Conservation (phyloP, 2,113 vertebrate genomes). For the Phycodurus eques region DNA sequence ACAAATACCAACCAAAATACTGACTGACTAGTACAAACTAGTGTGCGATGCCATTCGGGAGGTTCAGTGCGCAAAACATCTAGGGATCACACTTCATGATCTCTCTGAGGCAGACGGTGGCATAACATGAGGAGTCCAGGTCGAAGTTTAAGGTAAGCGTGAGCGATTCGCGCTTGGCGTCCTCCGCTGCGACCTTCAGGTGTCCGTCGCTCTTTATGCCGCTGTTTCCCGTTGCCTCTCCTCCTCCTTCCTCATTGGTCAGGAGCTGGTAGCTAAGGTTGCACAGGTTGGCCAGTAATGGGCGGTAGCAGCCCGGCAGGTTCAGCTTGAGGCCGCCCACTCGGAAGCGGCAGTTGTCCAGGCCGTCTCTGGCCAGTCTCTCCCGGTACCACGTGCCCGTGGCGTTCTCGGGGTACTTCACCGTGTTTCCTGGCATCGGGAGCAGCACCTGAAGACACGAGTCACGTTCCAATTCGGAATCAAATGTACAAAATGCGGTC, state of each 20-base stretch:
- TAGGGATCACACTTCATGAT: conserved; percentile 87
- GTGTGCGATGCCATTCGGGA: too few species aligned
- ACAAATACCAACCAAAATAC: conserved; percentile 18
- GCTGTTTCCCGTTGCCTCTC: conserved; percentile 11
- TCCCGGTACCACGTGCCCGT: conserved; percentile 78
- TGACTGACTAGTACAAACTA: conserved; percentile 10
- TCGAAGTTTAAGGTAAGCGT: conserved; percentile 82
- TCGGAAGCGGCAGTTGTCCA: conserved; percentile 80
- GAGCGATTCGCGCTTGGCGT: conserved; percentile 26
- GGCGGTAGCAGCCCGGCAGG: conserved; percentile 89
- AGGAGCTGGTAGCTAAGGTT: conserved; percentile 77
- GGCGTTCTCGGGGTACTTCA: conserved; percentile 83
- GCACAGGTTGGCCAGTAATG: conserved; percentile 79
- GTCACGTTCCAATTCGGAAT: not conserved
- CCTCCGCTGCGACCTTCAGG: not conserved
- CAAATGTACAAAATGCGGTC: not conserved
- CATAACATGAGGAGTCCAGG: conserved; percentile 89
- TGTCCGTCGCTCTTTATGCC: not conserved
- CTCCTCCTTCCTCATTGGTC: conserved; percentile 13
- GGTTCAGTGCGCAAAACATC: conserved; percentile 1
- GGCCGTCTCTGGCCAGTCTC: conserved; percentile 78
- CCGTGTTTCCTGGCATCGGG: conserved; percentile 87
- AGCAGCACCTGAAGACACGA: conserved; percentile 80
- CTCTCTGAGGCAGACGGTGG: conserved; percentile 88
- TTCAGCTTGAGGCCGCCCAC: conserved; percentile 84